These are phyloP conservation scores for Caenorhabditis angaria DNA, from an alignment of 2,888 invertebrate species.

Conservation along the genomic window DNA sequence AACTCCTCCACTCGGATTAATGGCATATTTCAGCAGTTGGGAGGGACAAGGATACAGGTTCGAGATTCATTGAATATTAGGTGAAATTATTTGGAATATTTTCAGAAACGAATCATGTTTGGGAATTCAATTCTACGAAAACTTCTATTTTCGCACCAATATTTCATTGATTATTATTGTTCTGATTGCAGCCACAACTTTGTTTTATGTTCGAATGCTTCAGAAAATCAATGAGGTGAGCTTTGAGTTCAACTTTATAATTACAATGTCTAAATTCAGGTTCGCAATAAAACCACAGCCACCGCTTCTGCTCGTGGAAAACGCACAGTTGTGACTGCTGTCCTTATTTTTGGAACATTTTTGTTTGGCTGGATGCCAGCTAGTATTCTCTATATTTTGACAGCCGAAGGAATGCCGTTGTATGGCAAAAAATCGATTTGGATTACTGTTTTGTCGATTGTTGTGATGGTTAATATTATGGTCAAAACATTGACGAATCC, in stretches of 20 bases:
- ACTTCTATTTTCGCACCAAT: slow-evolving; percentile 54
- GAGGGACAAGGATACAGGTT: slow-evolving; percentile 73
- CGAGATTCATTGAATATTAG: neutral
- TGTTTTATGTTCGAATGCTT: slow-evolving; percentile 78
- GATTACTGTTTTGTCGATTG: slow-evolving; percentile 70
- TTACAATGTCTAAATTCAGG: too few relatives aligned
- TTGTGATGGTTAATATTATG: slow-evolving; percentile 76
- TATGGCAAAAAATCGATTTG: slow-evolving; percentile 34
- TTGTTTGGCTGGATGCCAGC: slow-evolving; percentile 77
- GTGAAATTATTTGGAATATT: slow-evolving; percentile 9
- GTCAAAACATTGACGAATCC: slow-evolving; percentile 79
- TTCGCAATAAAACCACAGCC: slow-evolving; percentile 38
- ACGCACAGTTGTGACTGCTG: slow-evolving; percentile 76
- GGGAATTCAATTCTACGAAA: slow-evolving; percentile 52
- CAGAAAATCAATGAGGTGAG: slow-evolving; percentile 46
- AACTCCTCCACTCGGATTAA: slow-evolving; percentile 76
- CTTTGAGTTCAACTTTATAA: neutral
- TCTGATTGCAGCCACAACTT: slow-evolving; percentile 77
- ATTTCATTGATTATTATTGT: slow-evolving; percentile 74
- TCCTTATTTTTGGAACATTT: slow-evolving; percentile 78
- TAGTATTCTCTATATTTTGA: slow-evolving; percentile 76
- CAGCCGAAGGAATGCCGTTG: slow-evolving; percentile 66
- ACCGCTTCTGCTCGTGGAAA: slow-evolving; percentile 47
- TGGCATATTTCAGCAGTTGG: slow-evolving; percentile 76
- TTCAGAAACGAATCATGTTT: slow-evolving; percentile 46